phyloP scores from a whole-genome alignment of 92 coral and sea anemone genomes.

The Micromussa lordhowensis region DNA sequence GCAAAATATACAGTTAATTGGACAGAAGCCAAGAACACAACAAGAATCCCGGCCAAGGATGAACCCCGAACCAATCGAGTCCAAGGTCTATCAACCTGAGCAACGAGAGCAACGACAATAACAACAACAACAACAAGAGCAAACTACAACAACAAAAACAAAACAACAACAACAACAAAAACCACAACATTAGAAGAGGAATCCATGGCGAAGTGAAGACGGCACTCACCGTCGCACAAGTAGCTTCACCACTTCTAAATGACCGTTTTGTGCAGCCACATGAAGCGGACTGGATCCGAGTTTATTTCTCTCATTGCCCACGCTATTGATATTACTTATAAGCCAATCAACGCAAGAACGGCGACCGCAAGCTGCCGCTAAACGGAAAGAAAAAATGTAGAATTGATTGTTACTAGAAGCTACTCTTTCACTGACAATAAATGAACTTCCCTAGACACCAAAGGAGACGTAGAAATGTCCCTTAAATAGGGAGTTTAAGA shows the following conservation, averaged over 20 bases:
- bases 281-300: slow-evolving; percentile 84
- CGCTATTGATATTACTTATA: slow-evolving; percentile 66
- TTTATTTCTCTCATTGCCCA: slow-evolving; percentile 80
- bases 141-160: neutral
- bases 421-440: no score
- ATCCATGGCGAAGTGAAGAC: neutral
- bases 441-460: no score
- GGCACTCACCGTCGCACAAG: slow-evolving; percentile 68
- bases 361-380: slow-evolving; percentile 92
- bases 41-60: neutral
- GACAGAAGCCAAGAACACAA: neutral
- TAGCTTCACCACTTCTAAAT: slow-evolving; percentile 83
- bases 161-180: neutral
- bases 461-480: no score
- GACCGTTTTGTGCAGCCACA: slow-evolving; percentile 90
- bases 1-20: neutral
- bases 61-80: neutral
- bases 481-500: no score
- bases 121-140: neutral
- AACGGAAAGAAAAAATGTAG: neutral
- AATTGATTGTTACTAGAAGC: neutral
- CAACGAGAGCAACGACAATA: neutral
- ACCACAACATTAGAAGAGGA: neutral
- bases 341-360: slow-evolving; percentile 87
- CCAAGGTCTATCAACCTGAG: neutral